These are phyloP conservation scores for Noturus placidus DNA, from an alignment of 2,113 vertebrate species.

Conservation along the genomic window DNA sequence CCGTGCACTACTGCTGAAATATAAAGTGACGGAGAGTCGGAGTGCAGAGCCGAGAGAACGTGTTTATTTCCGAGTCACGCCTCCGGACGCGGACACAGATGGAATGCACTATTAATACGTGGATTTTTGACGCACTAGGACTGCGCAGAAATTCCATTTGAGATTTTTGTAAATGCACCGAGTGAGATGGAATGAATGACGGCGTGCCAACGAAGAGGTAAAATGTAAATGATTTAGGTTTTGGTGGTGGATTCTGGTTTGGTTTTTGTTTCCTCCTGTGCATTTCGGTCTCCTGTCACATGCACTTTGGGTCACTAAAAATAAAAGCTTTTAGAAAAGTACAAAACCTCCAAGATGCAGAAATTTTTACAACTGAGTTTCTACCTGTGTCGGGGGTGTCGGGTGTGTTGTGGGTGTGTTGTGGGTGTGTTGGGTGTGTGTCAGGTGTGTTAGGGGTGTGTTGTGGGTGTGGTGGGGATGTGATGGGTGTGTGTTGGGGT, in stretches of 20 bases:
- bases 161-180: not conserved
- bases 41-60: not conserved
- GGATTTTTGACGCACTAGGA: not conserved
- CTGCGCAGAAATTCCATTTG: not conserved
- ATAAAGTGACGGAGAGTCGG: not conserved
- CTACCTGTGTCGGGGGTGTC: too few species aligned
- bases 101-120: not conserved
- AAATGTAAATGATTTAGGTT: too few species aligned
- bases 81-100: not conserved
- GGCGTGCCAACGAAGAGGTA: too few species aligned
- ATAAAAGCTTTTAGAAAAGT: not conserved
- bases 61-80: slow-evolving; percentile 4
- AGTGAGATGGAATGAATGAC: not conserved
- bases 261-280: too few species aligned
- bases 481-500: too few species aligned
- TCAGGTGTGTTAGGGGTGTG: too few species aligned
- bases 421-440: too few species aligned
- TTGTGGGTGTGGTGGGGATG: too few species aligned
- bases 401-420: too few species aligned
- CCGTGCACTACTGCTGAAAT: not conserved
- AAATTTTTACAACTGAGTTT: not conserved
- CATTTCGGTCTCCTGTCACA: too few species aligned
- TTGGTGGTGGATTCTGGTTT: too few species aligned
- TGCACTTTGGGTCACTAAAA: not conserved
- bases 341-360: too few species aligned